Evolutionary conservation across 2,888 invertebrate species (phyloP).

Genomic region (Serripes groenlandicus): DNA sequence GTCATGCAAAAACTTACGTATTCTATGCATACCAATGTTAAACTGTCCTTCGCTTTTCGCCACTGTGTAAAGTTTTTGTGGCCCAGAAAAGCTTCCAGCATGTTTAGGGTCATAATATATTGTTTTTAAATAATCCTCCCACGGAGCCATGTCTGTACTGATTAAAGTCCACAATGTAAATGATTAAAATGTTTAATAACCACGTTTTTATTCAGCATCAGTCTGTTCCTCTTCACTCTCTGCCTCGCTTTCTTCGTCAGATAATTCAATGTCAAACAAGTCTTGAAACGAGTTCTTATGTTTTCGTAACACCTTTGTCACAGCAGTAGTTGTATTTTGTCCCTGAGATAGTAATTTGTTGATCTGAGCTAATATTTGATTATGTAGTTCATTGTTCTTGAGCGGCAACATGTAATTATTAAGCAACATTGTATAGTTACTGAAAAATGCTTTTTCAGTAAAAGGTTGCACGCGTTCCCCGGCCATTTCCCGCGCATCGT

Average conservation of each 20-base stretch:
- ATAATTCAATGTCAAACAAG: constrained; percentile 4
- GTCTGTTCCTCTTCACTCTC: not conserved
- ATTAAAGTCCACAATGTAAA: too few relatives aligned
- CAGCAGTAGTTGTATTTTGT: constrained; percentile 16
- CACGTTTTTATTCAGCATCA: not conserved
- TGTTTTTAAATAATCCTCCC: too few relatives aligned
- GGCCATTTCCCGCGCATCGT: constrained; percentile 23
- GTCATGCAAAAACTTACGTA: too few relatives aligned
- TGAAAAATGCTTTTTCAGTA: constrained; percentile 27
- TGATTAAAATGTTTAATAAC: too few relatives aligned
- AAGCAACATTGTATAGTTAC: constrained; percentile 19
- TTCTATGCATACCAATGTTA: too few relatives aligned
- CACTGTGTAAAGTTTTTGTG: too few relatives aligned
- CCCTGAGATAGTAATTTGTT: constrained; percentile 16
- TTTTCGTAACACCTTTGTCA: constrained; percentile 10
- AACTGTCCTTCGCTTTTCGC: too few relatives aligned
- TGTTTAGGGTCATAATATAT: too few relatives aligned
- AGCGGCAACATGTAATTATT: constrained; percentile 11
- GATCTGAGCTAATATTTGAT: too few relatives aligned
- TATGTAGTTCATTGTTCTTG: constrained; percentile 10
- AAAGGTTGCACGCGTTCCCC: constrained; percentile 28
- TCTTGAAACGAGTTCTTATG: constrained; percentile 16
- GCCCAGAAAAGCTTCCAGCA: too few relatives aligned
- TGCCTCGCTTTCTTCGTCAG: constrained; percentile 18
- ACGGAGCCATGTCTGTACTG: too few relatives aligned